Evolutionary conservation across 2,113 vertebrate genomes (phyloP).

Genomic region (Chinchilla lanigera): DNA sequence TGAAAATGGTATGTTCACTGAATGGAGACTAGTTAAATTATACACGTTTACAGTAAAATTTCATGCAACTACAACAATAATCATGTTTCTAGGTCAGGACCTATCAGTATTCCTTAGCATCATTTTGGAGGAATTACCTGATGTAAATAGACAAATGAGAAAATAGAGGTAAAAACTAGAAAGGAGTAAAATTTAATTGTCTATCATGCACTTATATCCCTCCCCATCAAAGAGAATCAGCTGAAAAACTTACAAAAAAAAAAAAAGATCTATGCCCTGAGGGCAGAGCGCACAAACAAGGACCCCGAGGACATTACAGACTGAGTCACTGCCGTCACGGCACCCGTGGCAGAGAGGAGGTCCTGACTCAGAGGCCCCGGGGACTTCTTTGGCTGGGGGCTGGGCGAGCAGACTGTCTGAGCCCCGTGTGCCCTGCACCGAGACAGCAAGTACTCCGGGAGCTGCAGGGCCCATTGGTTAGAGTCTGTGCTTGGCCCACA

Average conservation of each 20-base stretch:
- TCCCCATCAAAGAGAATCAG: neutral
- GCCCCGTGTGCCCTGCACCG: too few relatives aligned
- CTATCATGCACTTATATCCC: neutral
- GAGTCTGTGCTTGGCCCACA: too few relatives aligned
- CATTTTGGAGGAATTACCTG: slow-evolving; percentile 40
- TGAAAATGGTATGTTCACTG: neutral
- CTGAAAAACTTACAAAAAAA: neutral
- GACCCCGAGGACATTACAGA: too few relatives aligned
- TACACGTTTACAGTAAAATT: slow-evolving; percentile 33
- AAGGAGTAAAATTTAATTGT: neutral
- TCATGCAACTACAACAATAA: neutral
- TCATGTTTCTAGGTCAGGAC: neutral
- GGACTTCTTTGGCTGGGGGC: too few relatives aligned
- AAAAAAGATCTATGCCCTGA: too few relatives aligned
- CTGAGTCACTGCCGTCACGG: too few relatives aligned
- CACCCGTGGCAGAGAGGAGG: too few relatives aligned
- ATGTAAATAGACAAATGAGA: neutral
- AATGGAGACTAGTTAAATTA: neutral
- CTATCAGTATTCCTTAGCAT: neutral
- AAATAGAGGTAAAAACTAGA: slow-evolving; percentile 19
- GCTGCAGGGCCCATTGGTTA: too few relatives aligned
- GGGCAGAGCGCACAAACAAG: too few relatives aligned
- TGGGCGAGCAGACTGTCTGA: too few relatives aligned
- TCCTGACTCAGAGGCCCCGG: too few relatives aligned
- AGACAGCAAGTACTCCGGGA: too few relatives aligned